Base-by-base conservation (phyloP, 2,888 invertebrate species). In the Stegana nigrithorax region DNA sequence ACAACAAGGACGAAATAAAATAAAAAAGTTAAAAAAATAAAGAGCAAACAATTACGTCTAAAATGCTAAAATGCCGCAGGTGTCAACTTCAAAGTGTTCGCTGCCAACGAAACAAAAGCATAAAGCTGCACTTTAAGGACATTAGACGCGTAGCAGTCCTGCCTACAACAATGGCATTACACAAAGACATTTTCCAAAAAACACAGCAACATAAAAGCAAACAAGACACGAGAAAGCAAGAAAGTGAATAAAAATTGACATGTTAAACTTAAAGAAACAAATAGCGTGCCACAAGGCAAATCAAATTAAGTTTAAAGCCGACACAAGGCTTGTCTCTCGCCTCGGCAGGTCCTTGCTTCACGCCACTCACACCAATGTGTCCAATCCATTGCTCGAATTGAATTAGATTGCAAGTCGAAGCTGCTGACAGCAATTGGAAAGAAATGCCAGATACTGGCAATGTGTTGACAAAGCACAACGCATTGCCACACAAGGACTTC, bases 21-120 rank as follows among this genome's bases (percentile, higher is more conserved):
- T 5, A 59, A 60, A 44, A 27, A 42, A 27, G 45, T 53, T n/a
- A n/a, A 63, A 53, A 51, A 57, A 65, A 59, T 51, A 65, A 62
- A 64, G 56, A 19, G 67, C 63, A 69, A 72, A 69, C 69, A 67
- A 63, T 65, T 69, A 63, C 50, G 23, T 47, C 60, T 51, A 62
- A 69, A 58, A 55, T 64, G 63, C 47, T 47, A 66, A 59, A 58
- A 66, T 66, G 74, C 73, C 72, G 56, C 66, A 66, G 72, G 75
- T 60, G 66, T 63, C 62, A 66, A 74, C 74, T 68, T 75, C 71
- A 73, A 75, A 75, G 72, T 62, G 65, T 51, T 26, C 17, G 39
- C 17, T 5, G 39, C 5, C 64, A 66, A 64, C 66, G 51, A 63
- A 59, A 65, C 63, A 60, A 27, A 57, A 29, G 42, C 29, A 19